phyloP scores from a whole-genome alignment of 2,888 invertebrate genomes.

The Hirtodrosophila cameraria region DNA sequence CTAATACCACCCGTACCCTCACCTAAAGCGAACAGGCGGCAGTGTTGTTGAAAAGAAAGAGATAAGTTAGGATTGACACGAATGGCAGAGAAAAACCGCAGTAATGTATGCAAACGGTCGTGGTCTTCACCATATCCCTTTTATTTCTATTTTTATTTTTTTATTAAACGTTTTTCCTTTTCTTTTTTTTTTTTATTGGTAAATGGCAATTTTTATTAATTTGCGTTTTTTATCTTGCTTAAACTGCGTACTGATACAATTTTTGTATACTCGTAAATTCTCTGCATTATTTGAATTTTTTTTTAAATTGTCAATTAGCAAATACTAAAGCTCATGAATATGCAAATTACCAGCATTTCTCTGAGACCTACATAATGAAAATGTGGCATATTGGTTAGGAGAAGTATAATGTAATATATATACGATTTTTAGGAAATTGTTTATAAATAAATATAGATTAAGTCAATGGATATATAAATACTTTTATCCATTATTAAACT shows the following conservation, averaged over 20 bases:
- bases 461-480: no score
- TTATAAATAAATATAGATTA: no score
- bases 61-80: conserved; percentile 41
- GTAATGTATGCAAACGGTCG: conserved; percentile 53
- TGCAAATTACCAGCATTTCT: conserved; percentile 59
- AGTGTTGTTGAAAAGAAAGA: conserved; percentile 2
- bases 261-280: conserved; percentile 20
- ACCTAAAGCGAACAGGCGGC: conserved; percentile 84
- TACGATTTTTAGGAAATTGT: no score
- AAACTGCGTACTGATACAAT: conserved; percentile 33
- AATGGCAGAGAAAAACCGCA: conserved; percentile 32
- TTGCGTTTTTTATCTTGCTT: conserved; percentile 54
- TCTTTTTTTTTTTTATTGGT: conserved; percentile 11
- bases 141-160: conserved; percentile 15
- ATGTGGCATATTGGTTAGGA: conserved; percentile 19
- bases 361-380: conserved; percentile 5
- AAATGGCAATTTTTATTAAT: conserved; percentile 60
- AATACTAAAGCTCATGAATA: conserved; percentile 76
- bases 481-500: no score
- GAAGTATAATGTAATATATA: no score
- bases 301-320: conserved; percentile 72
- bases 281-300: conserved; percentile 44
- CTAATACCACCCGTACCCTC: conserved; percentile 89
- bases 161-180: conserved; percentile 15
- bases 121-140: conserved; percentile 26